Evolutionary conservation across 2,888 invertebrate genomes (phyloP).

Genomic region (Diarsia brunnea): DNA sequence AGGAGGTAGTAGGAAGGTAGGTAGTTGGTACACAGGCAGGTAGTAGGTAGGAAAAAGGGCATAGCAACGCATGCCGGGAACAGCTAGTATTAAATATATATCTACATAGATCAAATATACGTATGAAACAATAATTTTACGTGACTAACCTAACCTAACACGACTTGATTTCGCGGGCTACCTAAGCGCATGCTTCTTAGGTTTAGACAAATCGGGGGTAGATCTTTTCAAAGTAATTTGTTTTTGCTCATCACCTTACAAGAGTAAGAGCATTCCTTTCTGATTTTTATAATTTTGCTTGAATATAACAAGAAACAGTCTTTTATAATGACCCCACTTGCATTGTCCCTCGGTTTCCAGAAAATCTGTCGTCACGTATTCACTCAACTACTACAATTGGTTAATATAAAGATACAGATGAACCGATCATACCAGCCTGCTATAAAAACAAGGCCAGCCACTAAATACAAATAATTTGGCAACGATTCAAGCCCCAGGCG

Average conservation of each 20-base stretch:
- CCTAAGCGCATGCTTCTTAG: not conserved
- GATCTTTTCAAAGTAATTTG: not conserved
- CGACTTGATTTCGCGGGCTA: not conserved
- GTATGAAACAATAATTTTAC: not conserved
- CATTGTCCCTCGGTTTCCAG: not conserved
- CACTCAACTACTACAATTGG: not conserved
- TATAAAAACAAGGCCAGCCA: not conserved
- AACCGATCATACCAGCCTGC: not conserved
- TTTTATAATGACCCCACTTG: not conserved
- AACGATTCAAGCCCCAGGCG: conserved; percentile 2
- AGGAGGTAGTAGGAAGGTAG: too few species aligned
- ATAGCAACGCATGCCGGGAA: too few species aligned
- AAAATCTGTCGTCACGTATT: not conserved
- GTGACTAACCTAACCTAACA: too few species aligned
- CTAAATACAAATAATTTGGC: conserved; percentile 19
- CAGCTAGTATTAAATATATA: too few species aligned
- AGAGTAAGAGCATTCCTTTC: not conserved
- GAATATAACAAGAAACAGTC: too few species aligned
- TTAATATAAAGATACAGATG: not conserved
- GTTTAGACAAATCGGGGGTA: not conserved
- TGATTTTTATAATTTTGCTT: not conserved
- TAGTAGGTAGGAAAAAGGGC: too few species aligned
- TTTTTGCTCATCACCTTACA: not conserved
- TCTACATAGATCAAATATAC: too few species aligned
- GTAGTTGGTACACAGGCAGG: too few species aligned